phyloP scores from a whole-genome alignment of 1,140 invertebrate genomes.

The Drosophila obscura region DNA sequence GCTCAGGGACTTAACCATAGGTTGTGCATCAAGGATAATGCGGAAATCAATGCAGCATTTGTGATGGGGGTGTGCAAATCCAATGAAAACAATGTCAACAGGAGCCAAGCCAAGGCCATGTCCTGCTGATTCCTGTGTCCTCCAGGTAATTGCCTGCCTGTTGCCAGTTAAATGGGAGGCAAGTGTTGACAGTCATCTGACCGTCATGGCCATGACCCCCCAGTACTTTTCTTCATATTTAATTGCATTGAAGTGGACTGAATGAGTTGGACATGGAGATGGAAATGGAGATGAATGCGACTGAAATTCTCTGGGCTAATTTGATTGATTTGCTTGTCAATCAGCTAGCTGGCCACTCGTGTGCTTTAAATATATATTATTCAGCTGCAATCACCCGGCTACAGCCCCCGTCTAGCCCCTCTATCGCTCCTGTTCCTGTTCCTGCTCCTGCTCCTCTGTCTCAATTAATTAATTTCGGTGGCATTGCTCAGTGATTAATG shows the following conservation, averaged over 20 bases:
- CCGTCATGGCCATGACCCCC: too few species aligned
- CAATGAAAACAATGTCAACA: constrained; percentile 50
- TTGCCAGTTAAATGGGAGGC: too few species aligned
- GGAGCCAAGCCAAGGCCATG: constrained; percentile 16
- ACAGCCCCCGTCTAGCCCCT: not conserved
- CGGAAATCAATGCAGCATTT: constrained; percentile 56
- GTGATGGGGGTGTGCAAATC: constrained; percentile 37
- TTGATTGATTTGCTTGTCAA: constrained; percentile 39
- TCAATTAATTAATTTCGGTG: not conserved
- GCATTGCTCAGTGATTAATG: too few species aligned
- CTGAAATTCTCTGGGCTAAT: constrained; percentile 4
- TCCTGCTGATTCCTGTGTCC: too few species aligned
- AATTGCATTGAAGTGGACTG: constrained; percentile 5
- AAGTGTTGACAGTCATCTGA: too few species aligned
- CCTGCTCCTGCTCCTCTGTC: not conserved
- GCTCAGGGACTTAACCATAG: constrained; percentile 25
- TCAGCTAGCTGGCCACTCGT: not conserved
- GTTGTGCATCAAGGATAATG: constrained; percentile 43
- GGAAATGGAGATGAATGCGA: too few species aligned
- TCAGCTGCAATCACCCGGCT: not conserved
- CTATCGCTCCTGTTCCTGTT: not conserved
- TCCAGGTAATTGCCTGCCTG: too few species aligned
- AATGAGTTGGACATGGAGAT: not conserved
- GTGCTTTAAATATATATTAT: constrained; percentile 16
- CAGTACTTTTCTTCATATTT: not conserved